Percentiles rank a stretch among this genome's conserved stretches.
These are phyloP conservation scores for Ellobius talpinus DNA, from an alignment of 2,113 vertebrate species.

Conservation along the genomic window DNA sequence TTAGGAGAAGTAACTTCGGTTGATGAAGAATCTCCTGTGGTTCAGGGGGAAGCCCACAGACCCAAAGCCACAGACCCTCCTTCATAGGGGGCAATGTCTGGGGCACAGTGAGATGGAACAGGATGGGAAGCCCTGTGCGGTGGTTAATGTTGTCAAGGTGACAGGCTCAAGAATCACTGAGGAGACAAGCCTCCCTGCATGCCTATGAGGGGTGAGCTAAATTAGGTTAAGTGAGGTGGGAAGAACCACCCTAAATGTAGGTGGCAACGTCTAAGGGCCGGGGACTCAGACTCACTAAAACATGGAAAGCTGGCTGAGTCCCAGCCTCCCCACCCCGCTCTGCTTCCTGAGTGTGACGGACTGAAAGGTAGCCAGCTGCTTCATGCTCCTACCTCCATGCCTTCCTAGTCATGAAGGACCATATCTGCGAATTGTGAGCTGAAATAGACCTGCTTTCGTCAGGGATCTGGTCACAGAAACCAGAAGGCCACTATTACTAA, in stretches of 20 bases:
- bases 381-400: not conserved
- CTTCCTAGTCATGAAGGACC: not conserved
- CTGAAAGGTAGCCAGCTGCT: not conserved
- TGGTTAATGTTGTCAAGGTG: not conserved
- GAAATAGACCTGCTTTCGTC: too few species aligned
- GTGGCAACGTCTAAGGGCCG: too few species aligned
- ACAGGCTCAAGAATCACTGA: not conserved
- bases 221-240: too few species aligned
- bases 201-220: not conserved
- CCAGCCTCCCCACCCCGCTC: not conserved
- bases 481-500: too few species aligned
- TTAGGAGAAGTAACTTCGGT: not conserved
- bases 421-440: not conserved
- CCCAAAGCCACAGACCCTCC: not conserved
- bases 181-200: too few species aligned
- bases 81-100: too few species aligned
- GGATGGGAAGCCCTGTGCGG: too few species aligned
- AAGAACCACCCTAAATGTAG: not conserved
- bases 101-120: too few species aligned
- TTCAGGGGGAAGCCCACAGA: not conserved
- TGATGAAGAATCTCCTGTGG: fast-evolving
- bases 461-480: not conserved
- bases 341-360: not conserved
- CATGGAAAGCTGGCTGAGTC: not conserved
- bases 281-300: not conserved